Conservation (phyloP, 2,797 vertebrate species). For the Smutsia gigantea region DNA sequence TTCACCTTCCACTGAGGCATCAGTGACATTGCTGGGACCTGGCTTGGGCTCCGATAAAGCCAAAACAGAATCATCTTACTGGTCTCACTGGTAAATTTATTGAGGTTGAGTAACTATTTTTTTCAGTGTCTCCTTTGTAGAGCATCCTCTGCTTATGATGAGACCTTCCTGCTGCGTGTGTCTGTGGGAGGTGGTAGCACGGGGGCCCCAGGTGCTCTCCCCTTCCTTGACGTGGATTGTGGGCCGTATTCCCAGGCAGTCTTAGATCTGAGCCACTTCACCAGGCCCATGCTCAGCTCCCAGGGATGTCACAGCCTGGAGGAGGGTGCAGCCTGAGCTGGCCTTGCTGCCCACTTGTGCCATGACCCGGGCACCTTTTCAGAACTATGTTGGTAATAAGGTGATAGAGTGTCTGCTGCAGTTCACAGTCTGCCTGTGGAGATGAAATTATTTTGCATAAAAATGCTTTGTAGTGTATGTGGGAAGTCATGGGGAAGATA, state of each 20-base stretch:
- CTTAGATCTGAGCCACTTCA: neutral
- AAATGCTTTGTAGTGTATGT: neutral
- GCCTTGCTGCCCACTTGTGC: neutral
- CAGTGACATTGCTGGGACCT: too few relatives aligned
- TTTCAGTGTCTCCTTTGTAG: neutral
- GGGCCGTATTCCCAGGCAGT: fast-evolving
- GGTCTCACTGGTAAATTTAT: neutral
- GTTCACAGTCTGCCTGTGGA: neutral
- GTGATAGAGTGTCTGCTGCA: neutral
- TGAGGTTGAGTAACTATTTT: neutral
- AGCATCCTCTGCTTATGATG: neutral
- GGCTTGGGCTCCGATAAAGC: too few relatives aligned
- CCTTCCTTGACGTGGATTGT: neutral
- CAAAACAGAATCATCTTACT: fast-evolving
- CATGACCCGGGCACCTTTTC: neutral
- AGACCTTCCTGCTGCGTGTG: too few relatives aligned
- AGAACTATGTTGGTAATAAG: neutral
- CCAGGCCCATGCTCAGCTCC: neutral
- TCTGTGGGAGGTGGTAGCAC: too few relatives aligned
- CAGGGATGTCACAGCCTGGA: too few relatives aligned
- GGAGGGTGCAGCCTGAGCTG: neutral
- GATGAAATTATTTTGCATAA: neutral
- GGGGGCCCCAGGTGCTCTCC: neutral
- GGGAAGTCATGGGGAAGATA: neutral
- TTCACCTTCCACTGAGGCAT: too few relatives aligned